Evolutionary conservation across 1,140 invertebrate genomes (phyloP).

Genomic region (Metopolophium dirhodum): DNA sequence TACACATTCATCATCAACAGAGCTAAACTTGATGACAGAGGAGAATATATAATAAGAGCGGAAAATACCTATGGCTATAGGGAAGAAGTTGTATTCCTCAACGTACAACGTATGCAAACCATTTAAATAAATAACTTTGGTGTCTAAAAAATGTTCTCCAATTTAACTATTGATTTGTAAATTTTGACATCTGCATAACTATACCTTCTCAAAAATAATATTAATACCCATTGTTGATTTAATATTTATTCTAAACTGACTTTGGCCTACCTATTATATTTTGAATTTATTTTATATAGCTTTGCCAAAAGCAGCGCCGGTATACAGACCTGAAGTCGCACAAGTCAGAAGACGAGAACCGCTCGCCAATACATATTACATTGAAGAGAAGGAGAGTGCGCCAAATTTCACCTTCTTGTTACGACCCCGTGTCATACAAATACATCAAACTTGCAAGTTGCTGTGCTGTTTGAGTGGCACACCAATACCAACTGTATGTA

Average conservation of each 20-base stretch:
- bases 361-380: conserved; percentile 84
- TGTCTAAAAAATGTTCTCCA: background rate
- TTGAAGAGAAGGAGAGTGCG: conserved; percentile 86
- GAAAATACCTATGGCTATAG: conserved; percentile 97
- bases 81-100: conserved; percentile 96
- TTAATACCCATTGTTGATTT: no score
- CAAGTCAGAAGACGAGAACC: conserved; percentile 78
- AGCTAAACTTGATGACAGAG: conserved; percentile 91
- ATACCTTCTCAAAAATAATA: background rate
- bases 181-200: background rate
- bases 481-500: conserved; percentile 83
- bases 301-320: conserved; percentile 65
- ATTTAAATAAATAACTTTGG: background rate
- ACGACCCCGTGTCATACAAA: conserved; percentile 96
- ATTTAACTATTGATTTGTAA: background rate
- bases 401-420: conserved; percentile 97
- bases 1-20: conserved; percentile 98
- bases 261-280: background rate
- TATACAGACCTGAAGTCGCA: conserved; percentile 77
- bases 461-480: conserved; percentile 94
- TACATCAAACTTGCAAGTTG: conserved; percentile 93
- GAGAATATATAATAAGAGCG: conserved; percentile 95
- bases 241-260: background rate
- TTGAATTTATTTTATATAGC: background rate
- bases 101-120: conserved; percentile 87